phyloP scores from a whole-genome alignment of 2,888 invertebrate genomes.

The Dorcus hopei region DNA sequence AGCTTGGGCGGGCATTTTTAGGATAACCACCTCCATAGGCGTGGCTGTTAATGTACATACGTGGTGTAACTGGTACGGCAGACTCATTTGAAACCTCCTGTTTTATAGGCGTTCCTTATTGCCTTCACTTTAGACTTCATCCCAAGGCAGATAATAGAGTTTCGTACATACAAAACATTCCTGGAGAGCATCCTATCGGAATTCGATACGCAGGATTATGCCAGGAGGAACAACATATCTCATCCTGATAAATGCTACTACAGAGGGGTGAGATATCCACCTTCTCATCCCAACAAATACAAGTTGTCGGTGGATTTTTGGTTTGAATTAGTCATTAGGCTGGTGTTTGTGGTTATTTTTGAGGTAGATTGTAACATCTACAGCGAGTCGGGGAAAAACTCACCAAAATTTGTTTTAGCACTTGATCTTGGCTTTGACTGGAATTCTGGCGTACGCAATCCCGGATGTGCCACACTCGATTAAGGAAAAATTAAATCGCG shows the following conservation, averaged over 20 bases:
- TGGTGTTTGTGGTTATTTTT: slow-evolving; percentile 60
- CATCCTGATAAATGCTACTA: slow-evolving; percentile 41
- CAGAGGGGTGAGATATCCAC: slow-evolving; percentile 43
- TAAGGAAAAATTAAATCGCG: slow-evolving; percentile 15
- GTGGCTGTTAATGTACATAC: slow-evolving; percentile 41
- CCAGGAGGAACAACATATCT: neutral
- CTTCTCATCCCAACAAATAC: slow-evolving; percentile 37
- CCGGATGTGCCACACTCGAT: slow-evolving; percentile 57
- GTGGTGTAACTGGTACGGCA: neutral
- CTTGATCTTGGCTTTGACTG: slow-evolving; percentile 57
- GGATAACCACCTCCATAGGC: slow-evolving; percentile 37
- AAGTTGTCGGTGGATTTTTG: slow-evolving; percentile 52
- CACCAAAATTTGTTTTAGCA: slow-evolving; percentile 45
- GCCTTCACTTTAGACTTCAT: slow-evolving; percentile 36
- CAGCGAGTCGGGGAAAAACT: slow-evolving; percentile 45
- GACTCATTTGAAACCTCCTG: neutral
- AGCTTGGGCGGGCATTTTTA: slow-evolving; percentile 40
- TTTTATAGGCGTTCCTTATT: slow-evolving; percentile 38
- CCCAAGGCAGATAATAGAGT: slow-evolving; percentile 27
- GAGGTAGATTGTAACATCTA: slow-evolving; percentile 49
- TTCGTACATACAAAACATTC: neutral
- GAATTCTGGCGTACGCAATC: slow-evolving; percentile 60
- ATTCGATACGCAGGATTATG: slow-evolving; percentile 30
- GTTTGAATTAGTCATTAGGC: slow-evolving; percentile 55
- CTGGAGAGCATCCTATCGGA: slow-evolving; percentile 10